Evolutionary conservation across 2,797 vertebrate species (phyloP).

Genomic region (Eutrigla gurnardus): DNA sequence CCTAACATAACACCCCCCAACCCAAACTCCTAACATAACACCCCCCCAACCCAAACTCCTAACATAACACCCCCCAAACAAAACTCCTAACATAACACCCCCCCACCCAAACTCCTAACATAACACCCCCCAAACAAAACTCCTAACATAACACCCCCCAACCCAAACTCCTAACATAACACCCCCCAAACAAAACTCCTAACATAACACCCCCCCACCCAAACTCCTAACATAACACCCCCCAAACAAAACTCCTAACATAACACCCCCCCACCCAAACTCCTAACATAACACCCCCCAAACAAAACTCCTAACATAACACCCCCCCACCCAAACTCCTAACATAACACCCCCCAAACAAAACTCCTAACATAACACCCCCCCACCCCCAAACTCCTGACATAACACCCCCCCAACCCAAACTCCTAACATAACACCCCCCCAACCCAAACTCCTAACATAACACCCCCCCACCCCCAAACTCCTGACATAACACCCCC

Average conservation of each 20-base stretch:
- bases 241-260: background rate
- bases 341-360: conserved; percentile 4
- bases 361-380: background rate
- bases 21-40: conserved; percentile 23
- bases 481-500: too few relatives aligned
- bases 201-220: background rate
- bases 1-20: background rate
- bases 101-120: background rate
- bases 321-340: conserved; percentile 5
- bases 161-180: background rate
- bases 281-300: conserved; percentile 14
- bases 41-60: background rate
- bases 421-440: conserved; percentile 20
- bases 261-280: background rate
- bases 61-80: too few relatives aligned
- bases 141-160: conserved; percentile 14
- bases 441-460: conserved; percentile 23
- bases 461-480: background rate
- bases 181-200: background rate
- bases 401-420: background rate
- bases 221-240: too few relatives aligned
- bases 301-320: background rate
- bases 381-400: background rate
- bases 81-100: background rate
- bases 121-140: background rate